A percentile compares a stretch with the other conserved stretches of the same genome.
phyloP scores from a whole-genome alignment of 2,888 invertebrate species.

The Drosophila pseudotakahashii region DNA sequence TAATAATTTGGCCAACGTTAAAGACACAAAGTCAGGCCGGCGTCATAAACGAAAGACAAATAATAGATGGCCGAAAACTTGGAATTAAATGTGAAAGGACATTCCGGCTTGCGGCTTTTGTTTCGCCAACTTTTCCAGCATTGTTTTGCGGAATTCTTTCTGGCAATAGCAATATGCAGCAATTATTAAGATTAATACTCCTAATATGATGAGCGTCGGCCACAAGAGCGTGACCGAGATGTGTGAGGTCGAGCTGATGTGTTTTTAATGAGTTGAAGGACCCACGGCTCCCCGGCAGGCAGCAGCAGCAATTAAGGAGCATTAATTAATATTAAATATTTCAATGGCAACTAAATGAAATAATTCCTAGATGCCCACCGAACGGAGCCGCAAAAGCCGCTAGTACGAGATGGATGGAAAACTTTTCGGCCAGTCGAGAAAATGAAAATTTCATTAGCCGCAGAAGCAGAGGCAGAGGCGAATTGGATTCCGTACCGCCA shows the following conservation, averaged over 20 bases:
- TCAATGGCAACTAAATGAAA: constrained; percentile 74
- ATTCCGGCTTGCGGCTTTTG: constrained; percentile 46
- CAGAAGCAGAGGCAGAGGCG: constrained; percentile 70
- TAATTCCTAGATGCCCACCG: constrained; percentile 59
- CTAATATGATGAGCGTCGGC: constrained; percentile 47
- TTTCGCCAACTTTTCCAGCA: constrained; percentile 46
- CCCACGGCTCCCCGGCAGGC: constrained; percentile 14
- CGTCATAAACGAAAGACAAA: constrained; percentile 31
- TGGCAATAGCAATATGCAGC: constrained; percentile 59
- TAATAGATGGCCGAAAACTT: constrained; percentile 45
- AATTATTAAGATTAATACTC: constrained; percentile 75
- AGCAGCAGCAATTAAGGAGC: constrained; percentile 70
- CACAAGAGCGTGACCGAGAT: constrained; percentile 36
- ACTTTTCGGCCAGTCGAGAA: constrained; percentile 53
- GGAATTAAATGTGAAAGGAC: constrained; percentile 13
- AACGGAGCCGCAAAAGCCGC: constrained; percentile 51
- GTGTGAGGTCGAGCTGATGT: constrained; percentile 57
- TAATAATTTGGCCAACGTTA: constrained; percentile 42
- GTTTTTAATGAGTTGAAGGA: constrained; percentile 72
- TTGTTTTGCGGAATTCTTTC: constrained; percentile 61
- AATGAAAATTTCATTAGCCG: constrained; percentile 76
- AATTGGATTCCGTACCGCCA: constrained; percentile 68
- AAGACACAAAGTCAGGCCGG: constrained; percentile 19
- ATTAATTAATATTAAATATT: constrained; percentile 81
- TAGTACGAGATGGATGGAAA: constrained; percentile 42